These are phyloP conservation scores for Lemur catta DNA, from an alignment of 2,797 vertebrate genomes.

Conservation along the genomic window DNA sequence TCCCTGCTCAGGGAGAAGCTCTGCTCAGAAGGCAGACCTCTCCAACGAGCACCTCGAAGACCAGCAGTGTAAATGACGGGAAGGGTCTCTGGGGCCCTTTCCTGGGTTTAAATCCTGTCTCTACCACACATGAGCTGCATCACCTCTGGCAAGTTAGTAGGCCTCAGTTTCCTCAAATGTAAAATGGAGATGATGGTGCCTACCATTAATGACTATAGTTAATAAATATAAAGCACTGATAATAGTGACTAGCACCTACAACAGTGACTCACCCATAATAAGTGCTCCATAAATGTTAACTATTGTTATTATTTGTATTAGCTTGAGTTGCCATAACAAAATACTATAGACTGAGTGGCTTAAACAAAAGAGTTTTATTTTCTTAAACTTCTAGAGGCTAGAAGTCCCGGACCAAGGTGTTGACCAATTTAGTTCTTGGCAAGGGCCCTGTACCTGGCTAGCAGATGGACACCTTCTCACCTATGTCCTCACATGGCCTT, in stretches of 20 bases:
- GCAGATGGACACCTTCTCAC: neutral
- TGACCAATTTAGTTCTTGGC: neutral
- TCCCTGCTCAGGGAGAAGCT: neutral
- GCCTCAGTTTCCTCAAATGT: neutral
- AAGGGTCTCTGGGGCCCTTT: neutral
- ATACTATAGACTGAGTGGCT: neutral
- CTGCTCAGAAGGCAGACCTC: neutral
- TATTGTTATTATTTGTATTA: neutral
- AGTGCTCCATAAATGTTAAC: neutral
- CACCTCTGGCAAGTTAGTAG: neutral
- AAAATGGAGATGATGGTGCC: neutral
- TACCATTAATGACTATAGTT: neutral
- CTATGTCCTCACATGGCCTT: neutral
- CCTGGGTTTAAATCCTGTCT: neutral
- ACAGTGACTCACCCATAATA: neutral
- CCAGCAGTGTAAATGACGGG: neutral
- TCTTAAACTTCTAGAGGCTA: neutral
- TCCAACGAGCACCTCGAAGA: neutral
- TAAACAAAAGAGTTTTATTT: neutral
- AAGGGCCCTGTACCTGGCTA: neutral
- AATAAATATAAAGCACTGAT: neutral
- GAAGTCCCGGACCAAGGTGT: neutral
- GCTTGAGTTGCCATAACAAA: neutral
- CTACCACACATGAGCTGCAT: neutral
- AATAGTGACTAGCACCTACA: neutral